Evolutionary conservation across 2,888 invertebrate species (phyloP).

Genomic region (Troides helena): DNA sequence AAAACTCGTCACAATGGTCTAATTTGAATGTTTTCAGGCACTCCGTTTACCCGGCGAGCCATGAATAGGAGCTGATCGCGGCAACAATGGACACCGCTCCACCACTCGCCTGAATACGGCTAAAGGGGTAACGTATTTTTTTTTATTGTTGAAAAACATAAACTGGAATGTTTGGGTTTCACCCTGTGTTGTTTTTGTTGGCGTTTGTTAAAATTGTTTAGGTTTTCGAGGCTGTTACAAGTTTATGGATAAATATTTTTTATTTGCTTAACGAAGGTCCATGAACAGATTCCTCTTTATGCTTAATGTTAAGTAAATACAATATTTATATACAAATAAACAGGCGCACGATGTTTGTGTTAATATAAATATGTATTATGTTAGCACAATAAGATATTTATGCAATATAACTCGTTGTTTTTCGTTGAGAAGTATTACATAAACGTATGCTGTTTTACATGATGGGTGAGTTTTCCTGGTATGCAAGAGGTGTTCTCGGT

Average conservation of each 20-base stretch:
- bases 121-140: constrained; percentile 49
- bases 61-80: constrained; percentile 63
- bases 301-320: constrained; percentile 6
- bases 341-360: neutral
- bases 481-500: constrained; percentile 39
- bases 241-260: constrained; percentile 28
- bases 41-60: constrained; percentile 56
- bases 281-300: constrained; percentile 10
- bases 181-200: constrained; percentile 62
- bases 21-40: constrained; percentile 71
- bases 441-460: neutral
- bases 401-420: neutral
- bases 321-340: neutral
- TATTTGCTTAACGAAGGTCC: constrained; percentile 20
- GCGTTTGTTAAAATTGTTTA: constrained; percentile 53
- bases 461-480: constrained; percentile 13
- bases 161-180: constrained; percentile 65
- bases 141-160: constrained; percentile 59
- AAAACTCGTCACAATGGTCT: constrained; percentile 69
- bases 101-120: constrained; percentile 53
- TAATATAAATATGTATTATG: neutral
- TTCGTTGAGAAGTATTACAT: neutral
- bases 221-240: constrained; percentile 25
- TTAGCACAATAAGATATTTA: neutral
- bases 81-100: constrained; percentile 54